phyloP scores from a whole-genome alignment of 2,888 invertebrate genomes.

The Tricholauxania praeusta region DNA sequence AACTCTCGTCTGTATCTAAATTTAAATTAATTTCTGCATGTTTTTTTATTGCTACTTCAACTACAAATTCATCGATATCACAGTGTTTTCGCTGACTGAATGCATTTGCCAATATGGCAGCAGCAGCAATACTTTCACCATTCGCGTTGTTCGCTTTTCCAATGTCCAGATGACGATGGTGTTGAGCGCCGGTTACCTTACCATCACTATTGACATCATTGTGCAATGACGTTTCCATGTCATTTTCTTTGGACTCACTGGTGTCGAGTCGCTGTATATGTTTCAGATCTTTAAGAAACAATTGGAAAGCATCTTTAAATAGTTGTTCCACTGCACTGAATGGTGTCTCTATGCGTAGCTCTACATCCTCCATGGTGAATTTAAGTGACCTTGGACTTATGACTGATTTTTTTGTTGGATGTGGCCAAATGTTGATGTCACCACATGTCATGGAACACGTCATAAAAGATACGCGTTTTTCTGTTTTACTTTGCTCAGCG shows the following conservation, averaged over 20 bases:
- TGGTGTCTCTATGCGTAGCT: conserved; percentile 60
- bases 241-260: conserved; percentile 34
- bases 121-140: conserved; percentile 44
- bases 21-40: conserved; percentile 72
- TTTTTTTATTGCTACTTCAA: conserved; percentile 71
- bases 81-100: conserved; percentile 54
- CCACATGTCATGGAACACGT: conserved; percentile 86
- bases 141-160: conserved; percentile 19
- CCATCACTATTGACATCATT: conserved; percentile 22
- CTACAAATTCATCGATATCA: conserved; percentile 62
- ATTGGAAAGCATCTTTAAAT: conserved; percentile 60
- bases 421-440: conserved; percentile 79
- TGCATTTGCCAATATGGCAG: conserved; percentile 50
- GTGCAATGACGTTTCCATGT: conserved; percentile 13
- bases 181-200: conserved; percentile 15
- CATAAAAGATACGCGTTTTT: conserved; percentile 72
- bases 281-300: conserved; percentile 63
- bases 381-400: conserved; percentile 76
- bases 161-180: conserved; percentile 17
- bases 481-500: conserved; percentile 42
- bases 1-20: conserved; percentile 81
- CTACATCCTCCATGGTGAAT: conserved; percentile 65
- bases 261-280: conserved; percentile 61
- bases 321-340: conserved; percentile 59
- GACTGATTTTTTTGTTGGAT: conserved; percentile 79